Percentiles rank a stretch among this genome's conserved stretches.
Conservation (phyloP, 2,888 invertebrate genomes). For the Dolomedes plantarius region DNA sequence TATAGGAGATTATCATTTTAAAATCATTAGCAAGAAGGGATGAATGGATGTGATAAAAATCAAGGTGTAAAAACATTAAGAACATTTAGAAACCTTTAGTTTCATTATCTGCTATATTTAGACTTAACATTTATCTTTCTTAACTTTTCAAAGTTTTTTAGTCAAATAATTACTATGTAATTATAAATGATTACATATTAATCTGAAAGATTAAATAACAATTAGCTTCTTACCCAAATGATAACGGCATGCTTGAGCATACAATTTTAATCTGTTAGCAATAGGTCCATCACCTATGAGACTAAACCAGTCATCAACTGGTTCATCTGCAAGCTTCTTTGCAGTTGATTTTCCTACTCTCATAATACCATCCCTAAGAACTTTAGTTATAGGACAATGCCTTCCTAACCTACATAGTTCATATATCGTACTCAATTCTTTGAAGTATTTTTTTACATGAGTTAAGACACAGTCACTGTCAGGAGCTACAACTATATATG, state of each 20-base stretch:
- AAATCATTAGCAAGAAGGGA: too few relatives aligned
- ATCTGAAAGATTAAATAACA: too few relatives aligned
- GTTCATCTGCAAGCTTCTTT: slow-evolving; percentile 81
- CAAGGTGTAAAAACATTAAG: too few relatives aligned
- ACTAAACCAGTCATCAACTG: slow-evolving; percentile 92
- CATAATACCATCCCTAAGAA: slow-evolving; percentile 90
- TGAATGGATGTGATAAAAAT: too few relatives aligned
- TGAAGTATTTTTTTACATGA: slow-evolving; percentile 90
- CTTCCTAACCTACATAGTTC: slow-evolving; percentile 95
- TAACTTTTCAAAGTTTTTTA: too few relatives aligned
- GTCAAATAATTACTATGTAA: too few relatives aligned
- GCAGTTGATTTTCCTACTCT: slow-evolving; percentile 85
- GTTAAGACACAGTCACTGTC: slow-evolving; percentile 90
- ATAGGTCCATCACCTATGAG: slow-evolving; percentile 82
- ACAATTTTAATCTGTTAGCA: slow-evolving; percentile 89
- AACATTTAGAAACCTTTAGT: too few relatives aligned
- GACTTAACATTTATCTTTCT: too few relatives aligned
- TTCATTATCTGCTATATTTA: too few relatives aligned
- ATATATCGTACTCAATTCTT: slow-evolving; percentile 93
- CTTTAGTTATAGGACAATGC: slow-evolving; percentile 91
- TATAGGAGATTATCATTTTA: too few relatives aligned
- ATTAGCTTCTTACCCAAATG: slow-evolving; percentile 80
- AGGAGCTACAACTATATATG: slow-evolving; percentile 95
- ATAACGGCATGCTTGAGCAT: slow-evolving; percentile 88
- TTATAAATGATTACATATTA: too few relatives aligned